phyloP scores from a whole-genome alignment of 2,797 vertebrate genomes.

The Sparus aurata region DNA sequence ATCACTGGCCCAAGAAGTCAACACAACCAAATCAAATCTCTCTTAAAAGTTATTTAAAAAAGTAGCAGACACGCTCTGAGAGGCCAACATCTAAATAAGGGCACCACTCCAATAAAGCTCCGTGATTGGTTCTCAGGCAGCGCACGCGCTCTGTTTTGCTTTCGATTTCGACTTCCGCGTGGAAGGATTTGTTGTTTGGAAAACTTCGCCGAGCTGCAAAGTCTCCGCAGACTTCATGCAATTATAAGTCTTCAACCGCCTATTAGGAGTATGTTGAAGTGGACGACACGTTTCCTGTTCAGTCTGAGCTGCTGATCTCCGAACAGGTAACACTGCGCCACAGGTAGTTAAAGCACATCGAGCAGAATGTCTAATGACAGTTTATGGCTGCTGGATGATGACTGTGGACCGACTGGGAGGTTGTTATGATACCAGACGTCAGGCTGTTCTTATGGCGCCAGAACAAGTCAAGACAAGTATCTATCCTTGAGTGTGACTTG shows the following conservation, averaged over 20 bases:
- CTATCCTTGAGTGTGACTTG: not conserved
- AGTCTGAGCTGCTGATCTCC: conserved; percentile 4
- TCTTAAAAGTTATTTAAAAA: no score
- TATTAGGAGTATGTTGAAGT: not conserved
- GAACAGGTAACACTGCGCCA: conserved; percentile 11
- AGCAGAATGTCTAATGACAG: not conserved
- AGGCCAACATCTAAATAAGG: not conserved
- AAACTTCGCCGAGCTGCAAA: fast-evolving
- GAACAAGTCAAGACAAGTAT: not conserved
- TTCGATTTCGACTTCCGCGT: conserved; percentile 15
- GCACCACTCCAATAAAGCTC: not conserved
- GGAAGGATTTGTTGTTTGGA: not conserved
- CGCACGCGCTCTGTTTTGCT: not conserved
- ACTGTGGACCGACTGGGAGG: not conserved
- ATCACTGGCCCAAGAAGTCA: no score
- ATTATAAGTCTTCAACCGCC: not conserved
- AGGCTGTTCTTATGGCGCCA: not conserved
- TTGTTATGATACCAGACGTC: not conserved
- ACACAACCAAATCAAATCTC: no score
- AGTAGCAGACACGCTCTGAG: no score
- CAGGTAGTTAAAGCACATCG: not conserved
- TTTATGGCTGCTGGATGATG: not conserved
- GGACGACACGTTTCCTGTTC: not conserved
- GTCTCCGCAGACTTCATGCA: not conserved
- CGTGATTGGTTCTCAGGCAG: not conserved